Conservation (phyloP, 2,113 vertebrate genomes). For the Sula dactylatra region DNA sequence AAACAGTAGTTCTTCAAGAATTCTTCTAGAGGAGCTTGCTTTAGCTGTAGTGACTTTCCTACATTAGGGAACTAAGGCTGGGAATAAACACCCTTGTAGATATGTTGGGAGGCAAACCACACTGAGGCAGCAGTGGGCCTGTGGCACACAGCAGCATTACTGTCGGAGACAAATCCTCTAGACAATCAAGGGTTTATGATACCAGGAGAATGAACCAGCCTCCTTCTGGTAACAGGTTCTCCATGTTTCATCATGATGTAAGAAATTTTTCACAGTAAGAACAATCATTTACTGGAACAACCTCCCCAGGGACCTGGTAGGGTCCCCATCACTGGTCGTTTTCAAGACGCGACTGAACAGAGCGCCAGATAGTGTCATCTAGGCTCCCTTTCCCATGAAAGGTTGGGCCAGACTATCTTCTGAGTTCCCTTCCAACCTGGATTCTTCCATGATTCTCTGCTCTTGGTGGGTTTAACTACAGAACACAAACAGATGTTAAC, state of each 20-base stretch:
- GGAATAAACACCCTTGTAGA: not conserved
- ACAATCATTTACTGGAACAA: not conserved
- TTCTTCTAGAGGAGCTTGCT: not conserved
- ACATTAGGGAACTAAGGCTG: not conserved
- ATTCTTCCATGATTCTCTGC: not conserved
- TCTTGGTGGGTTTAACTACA: not conserved
- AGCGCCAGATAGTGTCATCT: not conserved
- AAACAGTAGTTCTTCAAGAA: not conserved
- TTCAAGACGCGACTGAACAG: not conserved
- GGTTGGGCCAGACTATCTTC: fast-evolving
- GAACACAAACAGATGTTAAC: not conserved
- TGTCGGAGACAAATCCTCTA: not conserved
- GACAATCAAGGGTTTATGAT: not conserved
- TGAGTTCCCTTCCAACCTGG: not conserved
- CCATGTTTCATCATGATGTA: not conserved
- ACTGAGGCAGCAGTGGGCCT: not conserved
- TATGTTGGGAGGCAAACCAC: not conserved
- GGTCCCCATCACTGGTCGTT: not conserved
- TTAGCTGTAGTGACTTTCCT: not conserved
- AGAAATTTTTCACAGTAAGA: not conserved
- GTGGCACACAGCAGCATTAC: not conserved
- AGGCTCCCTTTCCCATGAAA: not conserved
- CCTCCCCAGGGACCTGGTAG: not conserved
- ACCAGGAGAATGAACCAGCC: not conserved
- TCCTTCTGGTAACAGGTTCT: not conserved